Evolutionary conservation across 2,888 invertebrate genomes (phyloP).

Genomic region (Hofmannophila pseudospretella): DNA sequence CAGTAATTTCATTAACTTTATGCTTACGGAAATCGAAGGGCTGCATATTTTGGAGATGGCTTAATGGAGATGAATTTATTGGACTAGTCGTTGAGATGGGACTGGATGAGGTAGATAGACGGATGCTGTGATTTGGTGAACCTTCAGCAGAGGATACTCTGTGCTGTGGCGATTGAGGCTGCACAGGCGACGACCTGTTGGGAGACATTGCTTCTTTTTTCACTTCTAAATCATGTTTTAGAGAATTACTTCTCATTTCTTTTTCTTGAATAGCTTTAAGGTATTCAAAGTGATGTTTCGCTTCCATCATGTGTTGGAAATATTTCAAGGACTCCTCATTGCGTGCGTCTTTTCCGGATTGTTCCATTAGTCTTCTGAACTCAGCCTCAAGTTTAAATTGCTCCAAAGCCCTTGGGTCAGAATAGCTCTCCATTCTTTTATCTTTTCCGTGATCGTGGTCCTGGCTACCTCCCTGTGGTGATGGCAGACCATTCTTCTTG

Average conservation of each 20-base stretch:
- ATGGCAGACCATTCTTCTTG: slow-evolving; percentile 66
- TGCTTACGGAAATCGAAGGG: slow-evolving; percentile 93
- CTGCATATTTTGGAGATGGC: slow-evolving; percentile 95
- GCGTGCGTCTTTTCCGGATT: slow-evolving; percentile 67
- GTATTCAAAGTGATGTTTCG: slow-evolving; percentile 61
- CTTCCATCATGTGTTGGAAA: slow-evolving; percentile 68
- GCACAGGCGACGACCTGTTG: slow-evolving; percentile 42
- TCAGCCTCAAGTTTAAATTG: slow-evolving; percentile 78
- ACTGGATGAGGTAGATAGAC: slow-evolving; percentile 68
- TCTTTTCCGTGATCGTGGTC: slow-evolving; percentile 42
- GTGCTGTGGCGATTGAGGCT: slow-evolving; percentile 43
- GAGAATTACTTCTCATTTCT: slow-evolving; percentile 31
- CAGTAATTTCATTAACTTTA: slow-evolving; percentile 45
- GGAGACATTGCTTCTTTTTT: slow-evolving; percentile 58
- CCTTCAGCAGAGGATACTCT: slow-evolving; percentile 54
- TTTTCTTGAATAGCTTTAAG: slow-evolving; percentile 62
- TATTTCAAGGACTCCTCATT: slow-evolving; percentile 63
- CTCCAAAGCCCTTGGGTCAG: slow-evolving; percentile 62
- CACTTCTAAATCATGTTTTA: slow-evolving; percentile 33
- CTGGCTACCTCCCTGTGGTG: slow-evolving; percentile 75
- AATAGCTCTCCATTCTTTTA: slow-evolving; percentile 38
- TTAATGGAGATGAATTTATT: slow-evolving; percentile 86
- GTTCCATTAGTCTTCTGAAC: slow-evolving; percentile 76
- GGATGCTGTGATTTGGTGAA: slow-evolving; percentile 60
- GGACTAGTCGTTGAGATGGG: slow-evolving; percentile 77